A percentile compares a stretch with the other conserved stretches of the same genome.
phyloP scores from a whole-genome alignment of 2,888 invertebrate genomes.

The Sinelater perroti region DNA sequence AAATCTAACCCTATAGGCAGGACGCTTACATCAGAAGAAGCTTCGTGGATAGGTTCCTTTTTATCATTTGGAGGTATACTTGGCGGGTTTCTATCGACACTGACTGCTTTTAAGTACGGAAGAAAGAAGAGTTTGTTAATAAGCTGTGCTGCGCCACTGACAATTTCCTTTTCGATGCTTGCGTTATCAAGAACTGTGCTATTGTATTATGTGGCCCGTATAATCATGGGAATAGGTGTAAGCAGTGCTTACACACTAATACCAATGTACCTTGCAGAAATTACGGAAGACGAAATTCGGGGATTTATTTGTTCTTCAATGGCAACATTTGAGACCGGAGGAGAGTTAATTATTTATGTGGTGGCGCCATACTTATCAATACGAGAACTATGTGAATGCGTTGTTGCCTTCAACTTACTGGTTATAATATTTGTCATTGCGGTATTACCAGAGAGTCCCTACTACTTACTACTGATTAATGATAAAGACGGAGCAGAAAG shows the following conservation, averaged over 20 bases:
- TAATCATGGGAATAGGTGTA: constrained; percentile 69
- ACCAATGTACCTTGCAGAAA: constrained; percentile 89
- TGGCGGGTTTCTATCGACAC: constrained; percentile 75
- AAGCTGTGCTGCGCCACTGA: constrained; percentile 69
- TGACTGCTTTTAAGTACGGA: constrained; percentile 70
- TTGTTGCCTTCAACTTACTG: constrained; percentile 68
- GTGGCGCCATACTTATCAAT: constrained; percentile 79
- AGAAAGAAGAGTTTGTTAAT: constrained; percentile 71
- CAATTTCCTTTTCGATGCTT: constrained; percentile 60
- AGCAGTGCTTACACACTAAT: constrained; percentile 78
- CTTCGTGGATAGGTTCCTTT: constrained; percentile 78
- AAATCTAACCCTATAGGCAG: constrained; percentile 61
- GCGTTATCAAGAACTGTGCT: constrained; percentile 48
- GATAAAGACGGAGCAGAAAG: constrained; percentile 62
- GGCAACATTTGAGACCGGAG: constrained; percentile 75
- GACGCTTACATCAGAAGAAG: constrained; percentile 65
- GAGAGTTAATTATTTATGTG: constrained; percentile 74
- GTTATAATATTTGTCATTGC: constrained; percentile 71
- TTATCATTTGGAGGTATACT: constrained; percentile 71
- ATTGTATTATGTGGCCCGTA: constrained; percentile 57
- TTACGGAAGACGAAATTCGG: constrained; percentile 79
- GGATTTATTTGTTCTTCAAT: constrained; percentile 64
- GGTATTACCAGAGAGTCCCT: constrained; percentile 85
- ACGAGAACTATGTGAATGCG: constrained; percentile 69
- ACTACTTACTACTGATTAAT: constrained; percentile 70